Percentiles rank a stretch among this genome's conserved stretches.
Conservation (phyloP, 2,888 invertebrate genomes). For the Amblyteles armatorius region DNA sequence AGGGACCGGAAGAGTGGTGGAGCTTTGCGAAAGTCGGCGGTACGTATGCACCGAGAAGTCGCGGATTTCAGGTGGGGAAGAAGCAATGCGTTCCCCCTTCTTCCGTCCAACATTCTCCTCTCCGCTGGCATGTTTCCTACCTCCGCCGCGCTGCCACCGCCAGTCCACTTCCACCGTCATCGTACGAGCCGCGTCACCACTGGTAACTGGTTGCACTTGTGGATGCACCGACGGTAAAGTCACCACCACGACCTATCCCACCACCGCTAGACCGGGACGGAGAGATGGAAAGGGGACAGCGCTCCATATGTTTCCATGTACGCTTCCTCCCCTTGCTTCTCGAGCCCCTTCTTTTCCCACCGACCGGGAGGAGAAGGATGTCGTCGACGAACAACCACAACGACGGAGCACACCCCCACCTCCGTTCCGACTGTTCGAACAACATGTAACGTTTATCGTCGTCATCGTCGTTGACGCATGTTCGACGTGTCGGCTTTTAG, state of each 20-base stretch:
- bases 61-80: slow-evolving; percentile 70
- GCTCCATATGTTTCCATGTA: slow-evolving; percentile 29
- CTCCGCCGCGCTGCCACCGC: slow-evolving; percentile 21
- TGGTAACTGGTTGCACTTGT: slow-evolving; percentile 38
- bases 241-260: slow-evolving; percentile 62
- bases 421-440: slow-evolving; percentile 46
- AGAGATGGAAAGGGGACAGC: slow-evolving; percentile 21
- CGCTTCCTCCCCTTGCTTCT: slow-evolving; percentile 25
- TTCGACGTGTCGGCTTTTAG: slow-evolving; percentile 31
- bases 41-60: slow-evolving; percentile 62
- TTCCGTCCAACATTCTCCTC: slow-evolving; percentile 13
- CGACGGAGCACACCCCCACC: slow-evolving; percentile 22
- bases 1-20: slow-evolving; percentile 60
- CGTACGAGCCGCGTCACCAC: slow-evolving; percentile 60
- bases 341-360: slow-evolving; percentile 6
- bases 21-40: slow-evolving; percentile 72
- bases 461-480: slow-evolving; percentile 22
- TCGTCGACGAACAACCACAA: slow-evolving; percentile 26
- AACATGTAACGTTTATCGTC: slow-evolving; percentile 35
- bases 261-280: slow-evolving; percentile 36
- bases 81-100: slow-evolving; percentile 51
- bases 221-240: slow-evolving; percentile 53
- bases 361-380: slow-evolving; percentile 42
- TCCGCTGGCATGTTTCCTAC: slow-evolving; percentile 49
- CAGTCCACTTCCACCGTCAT: slow-evolving; percentile 62